Percentiles rank a stretch among this genome's conserved stretches.
phyloP scores from a whole-genome alignment of 2,113 vertebrate genomes.

The Trichechus manatus region DNA sequence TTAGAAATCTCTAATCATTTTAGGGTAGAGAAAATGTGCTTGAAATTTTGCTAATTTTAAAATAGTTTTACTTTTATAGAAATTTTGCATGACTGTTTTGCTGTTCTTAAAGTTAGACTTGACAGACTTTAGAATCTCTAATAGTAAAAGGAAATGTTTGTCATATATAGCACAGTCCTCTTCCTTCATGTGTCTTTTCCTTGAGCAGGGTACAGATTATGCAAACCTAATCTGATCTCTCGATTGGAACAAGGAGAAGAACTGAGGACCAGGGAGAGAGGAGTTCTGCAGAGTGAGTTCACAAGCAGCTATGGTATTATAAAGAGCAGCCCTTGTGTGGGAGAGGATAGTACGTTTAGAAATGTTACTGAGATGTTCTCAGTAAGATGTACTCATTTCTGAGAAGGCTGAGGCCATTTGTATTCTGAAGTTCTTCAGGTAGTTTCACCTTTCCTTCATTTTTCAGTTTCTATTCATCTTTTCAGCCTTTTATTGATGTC shows the following conservation, averaged over 20 bases:
- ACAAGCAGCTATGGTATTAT: background rate
- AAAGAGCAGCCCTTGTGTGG: background rate
- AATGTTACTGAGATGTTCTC: background rate
- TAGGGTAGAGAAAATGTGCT: background rate
- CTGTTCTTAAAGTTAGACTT: background rate
- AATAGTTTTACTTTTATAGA: background rate
- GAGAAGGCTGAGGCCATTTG: constrained; percentile 2
- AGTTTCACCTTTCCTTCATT: background rate
- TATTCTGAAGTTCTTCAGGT: background rate
- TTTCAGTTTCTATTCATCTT: background rate
- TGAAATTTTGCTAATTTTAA: background rate
- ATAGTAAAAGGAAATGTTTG: background rate
- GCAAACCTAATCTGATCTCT: background rate
- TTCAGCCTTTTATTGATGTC: background rate
- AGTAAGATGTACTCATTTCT: background rate
- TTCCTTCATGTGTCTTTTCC: background rate
- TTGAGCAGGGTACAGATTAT: background rate
- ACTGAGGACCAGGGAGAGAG: background rate
- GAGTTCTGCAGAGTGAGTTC: background rate
- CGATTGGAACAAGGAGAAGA: background rate
- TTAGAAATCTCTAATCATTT: background rate
- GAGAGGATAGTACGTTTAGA: background rate
- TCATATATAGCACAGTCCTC: background rate
- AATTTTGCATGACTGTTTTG: background rate
- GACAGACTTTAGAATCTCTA: background rate